Evolutionary conservation across 2,888 invertebrate species (phyloP).

Genomic region (Tridacna gigas): DNA sequence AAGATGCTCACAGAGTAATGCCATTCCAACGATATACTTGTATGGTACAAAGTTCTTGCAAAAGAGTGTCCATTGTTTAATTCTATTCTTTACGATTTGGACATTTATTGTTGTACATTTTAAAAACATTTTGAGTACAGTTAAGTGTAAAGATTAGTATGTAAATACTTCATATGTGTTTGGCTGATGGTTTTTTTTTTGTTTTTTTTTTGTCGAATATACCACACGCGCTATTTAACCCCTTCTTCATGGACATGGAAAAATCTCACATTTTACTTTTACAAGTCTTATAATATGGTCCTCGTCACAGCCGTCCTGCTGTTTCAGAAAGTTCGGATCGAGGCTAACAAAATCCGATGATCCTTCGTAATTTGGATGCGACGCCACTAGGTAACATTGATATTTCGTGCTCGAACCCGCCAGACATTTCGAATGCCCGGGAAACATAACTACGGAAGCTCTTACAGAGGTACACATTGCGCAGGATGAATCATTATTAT

Average conservation of each 20-base stretch:
- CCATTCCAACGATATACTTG: too few species aligned
- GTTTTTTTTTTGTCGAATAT: too few species aligned
- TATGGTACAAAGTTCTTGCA: too few species aligned
- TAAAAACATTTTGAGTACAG: too few species aligned
- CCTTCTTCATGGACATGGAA: slow-evolving; percentile 17
- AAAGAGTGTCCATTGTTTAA: too few species aligned
- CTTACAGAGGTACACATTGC: slow-evolving; percentile 29
- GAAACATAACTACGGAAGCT: slow-evolving; percentile 31
- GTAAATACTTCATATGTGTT: too few species aligned
- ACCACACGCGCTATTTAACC: slow-evolving; percentile 37
- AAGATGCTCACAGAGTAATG: too few species aligned
- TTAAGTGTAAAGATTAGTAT: too few species aligned
- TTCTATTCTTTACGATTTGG: too few species aligned
- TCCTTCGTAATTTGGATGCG: slow-evolving; percentile 13
- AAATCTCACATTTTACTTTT: slow-evolving; percentile 29
- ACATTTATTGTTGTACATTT: too few species aligned
- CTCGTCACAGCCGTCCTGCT: slow-evolving; percentile 22
- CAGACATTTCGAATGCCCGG: slow-evolving; percentile 28
- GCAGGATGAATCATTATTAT: slow-evolving; percentile 31
- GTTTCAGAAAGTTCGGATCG: slow-evolving; percentile 15
- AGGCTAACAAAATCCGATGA: slow-evolving; percentile 32
- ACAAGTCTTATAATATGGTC: slow-evolving; percentile 26
- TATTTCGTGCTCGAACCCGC: slow-evolving; percentile 30
- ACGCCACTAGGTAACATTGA: background rate
- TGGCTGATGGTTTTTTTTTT: slow-evolving; percentile 7